Evolutionary conservation across 1,140 invertebrate genomes (phyloP).

Genomic region (Pectinophora gossypiella): DNA sequence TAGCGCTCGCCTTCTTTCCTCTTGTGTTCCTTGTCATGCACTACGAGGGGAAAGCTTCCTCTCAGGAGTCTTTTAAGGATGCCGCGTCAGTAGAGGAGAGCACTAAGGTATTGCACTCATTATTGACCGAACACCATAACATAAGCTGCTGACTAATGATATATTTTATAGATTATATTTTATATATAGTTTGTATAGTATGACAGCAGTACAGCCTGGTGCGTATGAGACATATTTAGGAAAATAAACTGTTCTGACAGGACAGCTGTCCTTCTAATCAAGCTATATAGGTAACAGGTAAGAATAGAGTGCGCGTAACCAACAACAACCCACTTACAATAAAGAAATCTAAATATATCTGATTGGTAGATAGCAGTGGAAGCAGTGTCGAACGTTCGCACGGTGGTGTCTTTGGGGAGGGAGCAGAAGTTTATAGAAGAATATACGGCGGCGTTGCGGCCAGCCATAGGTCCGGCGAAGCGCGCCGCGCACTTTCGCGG

Average conservation of each 20-base stretch:
- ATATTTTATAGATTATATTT: no score
- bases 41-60: constrained; percentile 77
- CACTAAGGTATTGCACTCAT: constrained; percentile 73
- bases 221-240: no score
- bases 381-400: constrained; percentile 83
- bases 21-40: constrained; percentile 77
- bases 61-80: constrained; percentile 69
- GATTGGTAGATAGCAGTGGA: constrained; percentile 81
- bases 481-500: constrained; percentile 78
- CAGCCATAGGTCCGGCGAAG: constrained; percentile 67
- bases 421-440: constrained; percentile 78
- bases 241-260: no score
- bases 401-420: constrained; percentile 82
- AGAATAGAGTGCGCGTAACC: no score
- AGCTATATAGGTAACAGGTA: no score
- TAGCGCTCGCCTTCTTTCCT: constrained; percentile 81
- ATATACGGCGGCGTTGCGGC: constrained; percentile 75
- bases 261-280: no score
- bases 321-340: no score
- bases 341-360: no score
- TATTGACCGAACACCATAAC: no score
- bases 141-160: no score
- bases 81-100: constrained; percentile 75
- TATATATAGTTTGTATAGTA: no score
- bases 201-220: no score